Percentiles rank a stretch among this genome's conserved stretches.
Evolutionary conservation across 2,888 invertebrate genomes (phyloP).

Genomic region (Aquatica leii): DNA sequence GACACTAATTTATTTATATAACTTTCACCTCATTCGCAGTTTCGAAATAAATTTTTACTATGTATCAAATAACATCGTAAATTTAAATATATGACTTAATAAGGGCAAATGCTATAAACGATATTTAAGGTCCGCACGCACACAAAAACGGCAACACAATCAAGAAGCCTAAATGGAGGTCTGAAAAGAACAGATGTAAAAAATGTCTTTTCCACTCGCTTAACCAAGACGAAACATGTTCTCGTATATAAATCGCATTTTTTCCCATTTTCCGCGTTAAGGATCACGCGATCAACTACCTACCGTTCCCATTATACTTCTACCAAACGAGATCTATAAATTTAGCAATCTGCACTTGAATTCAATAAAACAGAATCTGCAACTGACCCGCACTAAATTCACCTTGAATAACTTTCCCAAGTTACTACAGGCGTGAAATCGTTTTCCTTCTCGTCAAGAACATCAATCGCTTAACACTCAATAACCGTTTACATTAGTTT

Average conservation of each 20-base stretch:
- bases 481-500: not conserved
- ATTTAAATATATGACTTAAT: constrained; percentile 5
- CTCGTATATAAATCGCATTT: constrained; percentile 38
- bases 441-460: not conserved
- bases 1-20: constrained; percentile 2
- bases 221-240: constrained; percentile 33
- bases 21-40: constrained; percentile 2
- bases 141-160: constrained; percentile 5
- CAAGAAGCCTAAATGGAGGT: constrained; percentile 30
- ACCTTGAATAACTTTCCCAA: not conserved
- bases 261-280: constrained; percentile 34
- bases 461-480: not conserved
- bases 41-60: constrained; percentile 6
- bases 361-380: constrained; percentile 27
- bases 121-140: not conserved
- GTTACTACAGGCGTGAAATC: constrained; percentile 12
- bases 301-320: constrained; percentile 31
- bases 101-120: not conserved
- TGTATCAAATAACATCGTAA: constrained; percentile 3
- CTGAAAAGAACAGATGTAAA: constrained; percentile 43
- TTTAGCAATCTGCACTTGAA: constrained; percentile 35
- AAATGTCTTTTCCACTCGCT: constrained; percentile 40
- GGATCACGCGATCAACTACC: constrained; percentile 36
- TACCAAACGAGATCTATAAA: constrained; percentile 31
- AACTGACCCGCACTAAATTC: constrained; percentile 29